These are phyloP conservation scores for Pheosia tremula DNA, from an alignment of 2,888 invertebrate species.

Conservation along the genomic window DNA sequence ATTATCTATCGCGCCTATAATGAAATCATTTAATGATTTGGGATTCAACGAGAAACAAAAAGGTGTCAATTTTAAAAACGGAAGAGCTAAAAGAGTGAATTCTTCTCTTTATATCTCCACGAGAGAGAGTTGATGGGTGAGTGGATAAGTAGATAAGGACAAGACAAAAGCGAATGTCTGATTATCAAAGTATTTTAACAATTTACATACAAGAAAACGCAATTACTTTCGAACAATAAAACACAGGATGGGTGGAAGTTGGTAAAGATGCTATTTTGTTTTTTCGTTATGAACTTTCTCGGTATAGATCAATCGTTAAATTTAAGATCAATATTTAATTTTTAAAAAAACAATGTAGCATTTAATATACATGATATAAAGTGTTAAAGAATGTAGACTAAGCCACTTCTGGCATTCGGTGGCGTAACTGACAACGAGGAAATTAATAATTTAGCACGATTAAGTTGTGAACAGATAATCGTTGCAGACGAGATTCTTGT, in stretches of 20 bases:
- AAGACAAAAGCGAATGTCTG: too few species aligned
- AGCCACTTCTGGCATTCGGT: slow-evolving; percentile 12
- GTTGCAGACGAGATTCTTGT: slow-evolving; percentile 6
- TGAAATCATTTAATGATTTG: too few species aligned
- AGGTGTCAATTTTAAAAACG: too few species aligned
- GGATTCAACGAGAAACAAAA: too few species aligned
- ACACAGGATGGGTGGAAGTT: slow-evolving; percentile 22
- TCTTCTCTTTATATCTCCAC: too few species aligned
- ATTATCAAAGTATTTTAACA: not conserved
- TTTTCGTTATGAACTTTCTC: slow-evolving; percentile 21
- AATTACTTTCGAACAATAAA: slow-evolving; percentile 15
- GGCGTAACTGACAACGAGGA: slow-evolving; percentile 25
- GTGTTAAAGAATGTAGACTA: slow-evolving; percentile 13
- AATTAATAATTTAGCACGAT: slow-evolving; percentile 24
- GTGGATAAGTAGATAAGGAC: too few species aligned
- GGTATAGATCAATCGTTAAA: slow-evolving; percentile 3
- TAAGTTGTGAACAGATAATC: slow-evolving; percentile 23
- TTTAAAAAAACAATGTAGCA: not conserved
- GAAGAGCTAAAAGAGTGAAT: too few species aligned
- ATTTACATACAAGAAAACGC: slow-evolving; percentile 15
- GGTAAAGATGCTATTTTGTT: slow-evolving; percentile 21
- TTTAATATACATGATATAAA: slow-evolving; percentile 11
- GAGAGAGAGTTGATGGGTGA: too few species aligned
- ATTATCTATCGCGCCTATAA: too few species aligned
- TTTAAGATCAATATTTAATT: not conserved